These are phyloP conservation scores for Ochropleura plecta DNA, from an alignment of 2,888 invertebrate species.

Conservation along the genomic window DNA sequence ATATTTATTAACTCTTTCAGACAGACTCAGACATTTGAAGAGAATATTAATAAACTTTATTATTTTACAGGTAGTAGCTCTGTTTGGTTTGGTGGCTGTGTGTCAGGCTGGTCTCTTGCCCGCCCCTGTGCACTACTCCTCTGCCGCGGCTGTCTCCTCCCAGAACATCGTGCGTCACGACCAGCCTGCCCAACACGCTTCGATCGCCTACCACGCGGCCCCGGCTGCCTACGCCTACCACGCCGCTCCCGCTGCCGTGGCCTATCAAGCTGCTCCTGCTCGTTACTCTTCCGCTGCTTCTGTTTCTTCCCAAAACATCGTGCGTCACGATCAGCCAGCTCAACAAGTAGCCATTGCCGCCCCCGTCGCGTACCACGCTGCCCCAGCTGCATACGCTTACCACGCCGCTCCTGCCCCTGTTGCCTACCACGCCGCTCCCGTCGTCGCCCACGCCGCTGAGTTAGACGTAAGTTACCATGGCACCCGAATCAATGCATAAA, in stretches of 20 bases:
- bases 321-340: slow-evolving; percentile 74
- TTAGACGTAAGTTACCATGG: slow-evolving; percentile 44
- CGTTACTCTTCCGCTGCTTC: slow-evolving; percentile 77
- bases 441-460: slow-evolving; percentile 57
- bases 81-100: slow-evolving; percentile 73
- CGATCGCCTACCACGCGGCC: slow-evolving; percentile 41
- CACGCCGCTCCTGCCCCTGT: slow-evolving; percentile 47
- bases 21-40: background rate
- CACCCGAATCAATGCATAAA: no score
- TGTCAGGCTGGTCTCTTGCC: slow-evolving; percentile 72
- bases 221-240: slow-evolving; percentile 25
- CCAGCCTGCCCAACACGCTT: slow-evolving; percentile 65
- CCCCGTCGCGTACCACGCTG: slow-evolving; percentile 55
- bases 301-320: slow-evolving; percentile 76
- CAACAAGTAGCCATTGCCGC: slow-evolving; percentile 64
- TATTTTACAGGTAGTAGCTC: slow-evolving; percentile 62
- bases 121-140: slow-evolving; percentile 77
- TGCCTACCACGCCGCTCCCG: slow-evolving; percentile 51
- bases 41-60: background rate
- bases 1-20: background rate
- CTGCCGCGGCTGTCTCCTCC: slow-evolving; percentile 79
- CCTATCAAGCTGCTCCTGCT: slow-evolving; percentile 71
- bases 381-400: slow-evolving; percentile 60
- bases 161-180: slow-evolving; percentile 81
- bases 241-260: slow-evolving; percentile 47